These are phyloP conservation scores for Vidua chalybeata DNA, from an alignment of 2,113 vertebrate species.

Conservation along the genomic window DNA sequence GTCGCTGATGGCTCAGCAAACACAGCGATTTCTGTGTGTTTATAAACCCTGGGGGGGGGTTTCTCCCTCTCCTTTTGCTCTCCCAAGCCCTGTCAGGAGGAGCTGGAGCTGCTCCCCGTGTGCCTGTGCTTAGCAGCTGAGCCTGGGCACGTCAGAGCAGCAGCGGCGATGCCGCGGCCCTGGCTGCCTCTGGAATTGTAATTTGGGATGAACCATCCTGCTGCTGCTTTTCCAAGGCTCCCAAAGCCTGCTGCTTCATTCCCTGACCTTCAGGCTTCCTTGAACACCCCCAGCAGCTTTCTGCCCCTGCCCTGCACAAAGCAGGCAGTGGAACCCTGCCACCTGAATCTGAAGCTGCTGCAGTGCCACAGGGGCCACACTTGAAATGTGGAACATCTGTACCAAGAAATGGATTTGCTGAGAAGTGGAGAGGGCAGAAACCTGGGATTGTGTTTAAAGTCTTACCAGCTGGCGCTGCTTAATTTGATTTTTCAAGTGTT, in stretches of 20 bases:
- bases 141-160: constrained; percentile 30
- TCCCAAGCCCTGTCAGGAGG: not conserved
- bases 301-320: not conserved
- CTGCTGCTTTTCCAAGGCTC: not conserved
- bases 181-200: not conserved
- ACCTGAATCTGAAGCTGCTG: not conserved
- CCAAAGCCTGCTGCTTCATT: not conserved
- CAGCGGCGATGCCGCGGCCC: not conserved
- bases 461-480: not conserved
- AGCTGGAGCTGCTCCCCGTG: not conserved
- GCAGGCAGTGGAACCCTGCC: not conserved
- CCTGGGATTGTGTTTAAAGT: not conserved
- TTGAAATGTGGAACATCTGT: too few species aligned
- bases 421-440: not conserved
- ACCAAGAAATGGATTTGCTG: not conserved
- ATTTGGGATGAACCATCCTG: not conserved
- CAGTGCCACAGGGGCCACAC: not conserved
- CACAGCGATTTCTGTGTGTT: not conserved
- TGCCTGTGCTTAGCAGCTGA: constrained; percentile 58
- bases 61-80: not conserved
- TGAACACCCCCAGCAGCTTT: not conserved
- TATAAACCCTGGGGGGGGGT: not conserved
- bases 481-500: not conserved
- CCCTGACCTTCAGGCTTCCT: not conserved
- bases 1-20: not conserved